phyloP scores from a whole-genome alignment of 1,140 invertebrate genomes.

The Drosophila takahashii region DNA sequence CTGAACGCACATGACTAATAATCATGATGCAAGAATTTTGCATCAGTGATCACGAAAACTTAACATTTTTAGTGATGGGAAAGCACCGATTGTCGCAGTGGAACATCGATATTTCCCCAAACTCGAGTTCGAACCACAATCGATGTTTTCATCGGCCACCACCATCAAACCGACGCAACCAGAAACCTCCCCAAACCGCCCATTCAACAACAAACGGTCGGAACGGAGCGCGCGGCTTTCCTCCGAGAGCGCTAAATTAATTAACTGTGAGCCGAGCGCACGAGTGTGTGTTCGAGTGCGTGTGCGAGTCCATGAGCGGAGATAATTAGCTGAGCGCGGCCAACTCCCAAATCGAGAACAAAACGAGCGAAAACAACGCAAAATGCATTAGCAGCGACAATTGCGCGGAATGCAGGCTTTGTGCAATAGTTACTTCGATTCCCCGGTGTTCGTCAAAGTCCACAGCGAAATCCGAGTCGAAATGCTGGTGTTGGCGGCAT shows the following conservation, averaged over 20 bases:
- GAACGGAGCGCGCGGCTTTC: conserved; percentile 16
- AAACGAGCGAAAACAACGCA: conserved; percentile 41
- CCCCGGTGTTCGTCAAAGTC: conserved; percentile 8
- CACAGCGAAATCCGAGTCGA: conserved; percentile 27
- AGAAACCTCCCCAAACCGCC: neutral
- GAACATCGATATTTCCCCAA: too few relatives aligned
- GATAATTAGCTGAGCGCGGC: conserved; percentile 57
- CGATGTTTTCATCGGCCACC: too few relatives aligned
- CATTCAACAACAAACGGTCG: conserved; percentile 10
- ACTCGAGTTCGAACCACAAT: too few relatives aligned
- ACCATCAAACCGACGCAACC: too few relatives aligned
- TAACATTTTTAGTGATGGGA: too few relatives aligned
- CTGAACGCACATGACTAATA: too few relatives aligned
- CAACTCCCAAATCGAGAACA: conserved; percentile 78
- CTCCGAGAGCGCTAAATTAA: conserved; percentile 1
- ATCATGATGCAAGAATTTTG: too few relatives aligned
- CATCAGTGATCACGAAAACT: too few relatives aligned
- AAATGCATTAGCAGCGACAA: conserved; percentile 32
- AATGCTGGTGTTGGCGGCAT: conserved; percentile 47
- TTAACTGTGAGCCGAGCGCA: conserved; percentile 25
- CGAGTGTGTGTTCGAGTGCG: conserved; percentile 32
- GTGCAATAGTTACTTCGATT: conserved; percentile 43
- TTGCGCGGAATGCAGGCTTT: conserved; percentile 27
- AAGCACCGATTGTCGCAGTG: too few relatives aligned
- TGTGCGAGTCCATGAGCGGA: conserved; percentile 44